Evolutionary conservation across 64 coral and sea anemone genomes (phyloP).

Genomic region (Exaiptasia diaphana): DNA sequence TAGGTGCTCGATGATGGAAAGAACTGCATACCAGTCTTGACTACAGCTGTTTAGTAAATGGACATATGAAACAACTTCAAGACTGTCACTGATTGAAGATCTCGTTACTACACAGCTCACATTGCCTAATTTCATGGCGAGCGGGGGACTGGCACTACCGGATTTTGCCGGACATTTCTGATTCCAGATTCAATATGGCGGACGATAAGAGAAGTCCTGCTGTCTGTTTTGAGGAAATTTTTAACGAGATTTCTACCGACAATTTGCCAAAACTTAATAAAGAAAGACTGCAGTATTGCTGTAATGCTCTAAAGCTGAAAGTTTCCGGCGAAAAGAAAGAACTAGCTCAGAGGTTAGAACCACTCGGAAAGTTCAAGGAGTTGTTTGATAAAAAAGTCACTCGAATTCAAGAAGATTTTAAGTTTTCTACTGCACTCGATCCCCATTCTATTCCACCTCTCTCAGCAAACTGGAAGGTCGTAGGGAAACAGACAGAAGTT

Average conservation of each 20-base stretch:
- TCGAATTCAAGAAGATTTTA: constrained; percentile 34
- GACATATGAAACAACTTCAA: constrained; percentile 17
- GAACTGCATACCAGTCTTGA: constrained; percentile 6
- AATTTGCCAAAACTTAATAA: constrained; percentile 40
- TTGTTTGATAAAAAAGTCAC: constrained; percentile 51
- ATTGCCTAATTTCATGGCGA: constrained; percentile 40
- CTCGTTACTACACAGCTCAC: constrained; percentile 11
- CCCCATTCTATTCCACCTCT: constrained; percentile 33
- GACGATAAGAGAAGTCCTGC: background rate
- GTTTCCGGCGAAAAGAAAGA: constrained; percentile 58
- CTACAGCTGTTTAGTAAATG: constrained; percentile 5
- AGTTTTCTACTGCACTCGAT: constrained; percentile 55
- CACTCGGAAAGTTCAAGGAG: constrained; percentile 32
- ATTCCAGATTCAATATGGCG: constrained; percentile 7
- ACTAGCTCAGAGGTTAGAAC: constrained; percentile 49
- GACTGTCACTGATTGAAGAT: background rate
- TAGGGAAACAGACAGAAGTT: constrained; percentile 39
- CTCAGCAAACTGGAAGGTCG: constrained; percentile 45
- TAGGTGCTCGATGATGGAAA: constrained; percentile 8
- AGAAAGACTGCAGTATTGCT: constrained; percentile 31
- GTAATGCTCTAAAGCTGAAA: constrained; percentile 43
- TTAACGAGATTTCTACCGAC: constrained; percentile 8
- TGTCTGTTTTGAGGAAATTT: constrained; percentile 8
- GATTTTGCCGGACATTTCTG: constrained; percentile 43
- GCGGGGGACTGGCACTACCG: background rate